A percentile compares a stretch with the other conserved stretches of the same genome.
These are phyloP conservation scores for Ctenodactylus gundi DNA, from an alignment of 2,113 vertebrate species.

Conservation along the genomic window DNA sequence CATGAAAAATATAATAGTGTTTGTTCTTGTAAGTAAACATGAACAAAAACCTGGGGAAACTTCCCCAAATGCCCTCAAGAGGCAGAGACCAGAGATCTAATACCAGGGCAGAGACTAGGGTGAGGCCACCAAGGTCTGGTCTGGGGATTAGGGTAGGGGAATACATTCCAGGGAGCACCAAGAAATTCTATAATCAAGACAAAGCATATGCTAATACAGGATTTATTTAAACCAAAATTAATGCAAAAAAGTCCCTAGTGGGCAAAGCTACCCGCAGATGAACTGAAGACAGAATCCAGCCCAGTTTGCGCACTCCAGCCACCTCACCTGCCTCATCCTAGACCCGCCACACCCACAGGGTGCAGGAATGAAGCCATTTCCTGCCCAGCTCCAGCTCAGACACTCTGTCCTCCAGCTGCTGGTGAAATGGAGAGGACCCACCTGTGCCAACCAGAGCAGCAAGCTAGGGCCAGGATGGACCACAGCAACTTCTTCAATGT, in stretches of 20 bases:
- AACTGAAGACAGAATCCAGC: neutral
- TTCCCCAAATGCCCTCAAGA: neutral
- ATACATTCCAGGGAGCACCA: neutral
- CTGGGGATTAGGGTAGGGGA: neutral
- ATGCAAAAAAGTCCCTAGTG: neutral
- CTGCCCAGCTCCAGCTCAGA: too few relatives aligned
- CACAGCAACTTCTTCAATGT: neutral
- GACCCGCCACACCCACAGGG: neutral
- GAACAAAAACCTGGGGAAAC: neutral
- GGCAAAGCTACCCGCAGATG: neutral
- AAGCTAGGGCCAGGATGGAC: neutral
- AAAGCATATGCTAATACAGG: neutral
- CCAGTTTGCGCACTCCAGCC: too few relatives aligned
- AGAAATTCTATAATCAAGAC: neutral
- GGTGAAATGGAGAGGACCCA: neutral
- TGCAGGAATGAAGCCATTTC: neutral
- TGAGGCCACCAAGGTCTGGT: neutral
- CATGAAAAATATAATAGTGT: neutral
- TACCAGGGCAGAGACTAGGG: neutral
- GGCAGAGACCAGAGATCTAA: neutral
- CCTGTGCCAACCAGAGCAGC: neutral
- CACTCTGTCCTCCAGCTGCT: neutral
- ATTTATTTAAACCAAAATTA: neutral
- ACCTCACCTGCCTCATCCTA: neutral
- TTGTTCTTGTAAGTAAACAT: neutral